Evolutionary conservation across 2,113 vertebrate genomes (phyloP), one percentile per base, ranked within the genome.

Genomic region (Cebus imitator): DNA sequence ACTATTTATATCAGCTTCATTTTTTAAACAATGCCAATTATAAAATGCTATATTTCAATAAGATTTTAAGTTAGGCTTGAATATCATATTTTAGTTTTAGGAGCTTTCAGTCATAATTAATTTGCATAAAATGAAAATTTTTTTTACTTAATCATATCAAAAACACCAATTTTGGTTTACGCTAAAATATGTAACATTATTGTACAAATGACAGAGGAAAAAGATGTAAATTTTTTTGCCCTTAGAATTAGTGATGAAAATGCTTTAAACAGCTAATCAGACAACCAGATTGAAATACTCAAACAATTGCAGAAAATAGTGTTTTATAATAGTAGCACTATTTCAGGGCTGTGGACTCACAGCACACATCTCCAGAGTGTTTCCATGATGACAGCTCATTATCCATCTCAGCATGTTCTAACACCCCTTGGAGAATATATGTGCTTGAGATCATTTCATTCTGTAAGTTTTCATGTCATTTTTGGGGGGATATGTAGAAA

Each of bases 371-470:
- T 91, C 85, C 70, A 64, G 73, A 91, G 84, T 93, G 68, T 96
- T 79, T 86, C 96, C 73, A 76, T 97, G 84, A 89, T 94, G 87
- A 95, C 90, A 91, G 92, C 87, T 96, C 94, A 93, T 98, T 91
- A 92, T 48, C 92, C 97, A 93, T 96, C 95, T 75, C 94, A 88
- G 84, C 84, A 75, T 97, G 94, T 89, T 76, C 81, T 95, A 92
- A 94, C 84, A 72, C 73, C 92, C 95, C 92, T 78, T 73, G 27
- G 87, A 92, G 92, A 97, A 75, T 96, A 52, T 82, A 61, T 90
- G 90, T 96, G 85, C 92, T 92, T 80, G 64, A 97, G 84, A 92
- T 86, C 94, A 97, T 94, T 89, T 95, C 96, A 97, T 94, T 92
- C 88, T 85, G 61, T 96, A 89, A 89, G 27, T 95, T 96, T 76